Evolutionary conservation across 35 echinoderm and acorn worm species (phyloP), one percentile per base, ranked within the genome.

Genomic region (Eucidaris tribuloides): DNA sequence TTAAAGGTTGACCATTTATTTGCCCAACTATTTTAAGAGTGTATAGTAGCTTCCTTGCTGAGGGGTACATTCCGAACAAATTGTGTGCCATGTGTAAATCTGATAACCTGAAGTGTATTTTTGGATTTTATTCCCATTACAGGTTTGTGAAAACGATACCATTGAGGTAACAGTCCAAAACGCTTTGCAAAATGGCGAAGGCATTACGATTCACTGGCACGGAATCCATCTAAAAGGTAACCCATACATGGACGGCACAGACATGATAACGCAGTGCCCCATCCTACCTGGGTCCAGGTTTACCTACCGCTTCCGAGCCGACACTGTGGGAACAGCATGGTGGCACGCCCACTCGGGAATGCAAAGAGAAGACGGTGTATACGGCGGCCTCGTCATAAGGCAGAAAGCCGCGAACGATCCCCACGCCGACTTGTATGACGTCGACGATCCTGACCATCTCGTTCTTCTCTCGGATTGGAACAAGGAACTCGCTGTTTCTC

Each of bases 131-230:
- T n/a, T n/a, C n/a, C n/a, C n/a, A n/a, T 62, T 65, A 4, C 9
- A 94, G 92, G 74, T 94, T 6, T 94, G 92, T 77, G 76, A 89
- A 57, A 70, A 88, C 2, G 92, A 94, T 49, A 79, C 35, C 5
- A 70, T 90, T 19, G 64, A 72, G 36, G 86, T 90, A 17, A 89
- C 74, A 5, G 92, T 94, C 1, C 46, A 71, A 19, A 84, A 89
- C 42, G 6, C 25, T 17, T 28, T 89, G 14, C 52, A 81, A 22
- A 76, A 85, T 45, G 41, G 83, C 19, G 92, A 82, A 63, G 92
- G 87, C 46, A 30, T 89, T 19, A 58, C 74, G 1, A 85, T 94
- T 0, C 92, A 94, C 45, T 94, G 92, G 92, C 92, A 94, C 24
- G 92, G 92, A 1, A 71, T 79, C 3, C 86, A 94, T 62, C 82